Base-by-base conservation (phyloP, 1,140 invertebrate species). In the Popillia japonica region DNA sequence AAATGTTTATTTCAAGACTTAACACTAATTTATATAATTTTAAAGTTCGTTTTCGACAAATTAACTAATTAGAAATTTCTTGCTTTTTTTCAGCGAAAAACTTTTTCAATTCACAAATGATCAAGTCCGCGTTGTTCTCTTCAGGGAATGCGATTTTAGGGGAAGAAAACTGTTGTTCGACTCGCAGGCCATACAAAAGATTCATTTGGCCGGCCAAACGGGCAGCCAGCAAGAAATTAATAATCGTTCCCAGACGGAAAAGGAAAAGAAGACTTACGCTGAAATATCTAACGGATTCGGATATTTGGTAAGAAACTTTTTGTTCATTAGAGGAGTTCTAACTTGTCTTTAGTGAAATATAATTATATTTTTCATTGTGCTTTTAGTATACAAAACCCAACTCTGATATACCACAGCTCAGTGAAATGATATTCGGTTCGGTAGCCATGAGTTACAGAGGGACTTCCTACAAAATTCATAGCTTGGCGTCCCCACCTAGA, bases 381-480 rank as follows among this genome's bases (percentile, higher is more conserved):
- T 81, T 84, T 10, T 83, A 92, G 91, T 90, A 90, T 82, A 89
- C 89, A 83, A 90, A 90, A 73, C 89, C 92, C 81, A 87, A 90
- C 80, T 88, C 91, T 64, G 95, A 96, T 86, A 90, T 92, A 14
- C 91, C 90, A 78, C 88, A 92, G 41, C 87, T 97, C 80, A 93
- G 94, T 80, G 96, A 97, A 90, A 95, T 97, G 93, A 92, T 96
- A 81, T 97, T 97, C 86, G 96, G 96, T 3, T 93, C 94, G 3
- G 94, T 95, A 40, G 93, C 94, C 0, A 94, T 97, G 92, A 94
- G 94, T 78, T 96, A 92, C 87, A 92, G 92, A 83, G 95, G 94
- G 64, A 91, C 94, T 7, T 93, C 94, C n/a, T 89, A 95, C 42
- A 96, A 96, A 90, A 92, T 94, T 40, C 93, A 94, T 83, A 91